Conservation (phyloP, 1,140 invertebrate species). For the Coptotermes formosanus region DNA sequence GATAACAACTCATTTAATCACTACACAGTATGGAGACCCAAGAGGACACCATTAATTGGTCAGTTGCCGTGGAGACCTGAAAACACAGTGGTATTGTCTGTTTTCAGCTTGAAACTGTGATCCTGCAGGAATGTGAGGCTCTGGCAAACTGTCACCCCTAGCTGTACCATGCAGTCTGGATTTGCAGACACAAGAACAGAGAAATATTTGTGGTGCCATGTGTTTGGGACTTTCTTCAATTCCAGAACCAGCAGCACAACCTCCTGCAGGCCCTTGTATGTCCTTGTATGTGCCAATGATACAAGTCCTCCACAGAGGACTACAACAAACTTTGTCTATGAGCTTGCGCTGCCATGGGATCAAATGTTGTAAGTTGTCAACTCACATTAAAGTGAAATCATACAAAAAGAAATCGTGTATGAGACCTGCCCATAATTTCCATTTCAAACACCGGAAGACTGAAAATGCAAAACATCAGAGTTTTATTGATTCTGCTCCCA, state of each 20-base stretch:
- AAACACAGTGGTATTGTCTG: neutral
- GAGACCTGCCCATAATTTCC: too few species aligned
- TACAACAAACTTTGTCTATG: slow-evolving; percentile 76
- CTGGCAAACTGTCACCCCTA: slow-evolving; percentile 34
- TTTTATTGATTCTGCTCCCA: too few species aligned
- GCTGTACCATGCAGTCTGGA: slow-evolving; percentile 37
- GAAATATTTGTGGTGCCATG: neutral
- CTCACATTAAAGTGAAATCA: too few species aligned
- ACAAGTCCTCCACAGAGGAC: slow-evolving; percentile 42
- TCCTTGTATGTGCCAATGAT: slow-evolving; percentile 39
- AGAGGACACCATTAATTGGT: too few species aligned
- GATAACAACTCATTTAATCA: too few species aligned
- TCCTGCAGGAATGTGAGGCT: slow-evolving; percentile 55
- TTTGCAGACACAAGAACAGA: slow-evolving; percentile 27
- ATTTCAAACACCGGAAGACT: too few species aligned
- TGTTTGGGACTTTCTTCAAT: slow-evolving; percentile 56
- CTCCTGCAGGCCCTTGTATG: slow-evolving; percentile 47
- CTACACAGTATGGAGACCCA: too few species aligned
- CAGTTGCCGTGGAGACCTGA: too few species aligned
- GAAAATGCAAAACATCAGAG: too few species aligned
- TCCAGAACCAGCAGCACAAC: slow-evolving; percentile 63
- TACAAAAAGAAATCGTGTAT: too few species aligned
- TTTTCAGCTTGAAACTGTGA: slow-evolving; percentile 55
- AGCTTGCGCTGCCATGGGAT: slow-evolving; percentile 71
- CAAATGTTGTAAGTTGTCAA: slow-evolving; percentile 53